Conservation (phyloP, 2,113 vertebrate genomes). For the Poecilia latipinna region DNA sequence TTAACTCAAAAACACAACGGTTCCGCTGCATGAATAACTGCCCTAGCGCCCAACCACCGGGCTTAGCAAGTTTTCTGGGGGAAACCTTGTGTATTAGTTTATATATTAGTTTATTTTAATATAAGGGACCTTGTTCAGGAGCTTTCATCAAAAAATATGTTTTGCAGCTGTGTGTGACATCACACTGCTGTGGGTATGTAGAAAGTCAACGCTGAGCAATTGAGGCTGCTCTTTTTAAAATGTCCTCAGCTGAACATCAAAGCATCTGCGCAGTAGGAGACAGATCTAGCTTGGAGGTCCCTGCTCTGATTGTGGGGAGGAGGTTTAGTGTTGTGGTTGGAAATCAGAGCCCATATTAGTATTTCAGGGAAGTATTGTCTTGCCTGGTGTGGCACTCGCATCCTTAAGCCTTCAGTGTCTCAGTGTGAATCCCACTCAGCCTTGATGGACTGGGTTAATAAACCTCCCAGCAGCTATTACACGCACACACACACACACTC, state of each 20-base stretch:
- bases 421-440: slow-evolving; percentile 77
- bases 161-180: too few relatives aligned
- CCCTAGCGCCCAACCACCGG: too few relatives aligned
- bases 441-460: slow-evolving; percentile 83
- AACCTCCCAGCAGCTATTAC: slow-evolving; percentile 72
- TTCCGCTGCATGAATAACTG: too few relatives aligned
- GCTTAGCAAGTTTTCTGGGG: too few relatives aligned
- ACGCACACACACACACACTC: slow-evolving; percentile 44
- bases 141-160: too few relatives aligned
- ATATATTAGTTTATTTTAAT: too few relatives aligned
- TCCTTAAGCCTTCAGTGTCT: slow-evolving; percentile 80
- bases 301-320: slow-evolving; percentile 18
- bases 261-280: slow-evolving; percentile 44
- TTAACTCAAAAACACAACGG: too few relatives aligned
- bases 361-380: slow-evolving; percentile 74
- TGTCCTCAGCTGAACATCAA: slow-evolving; percentile 39
- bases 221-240: slow-evolving; percentile 11
- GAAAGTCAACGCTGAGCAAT: slow-evolving; percentile 4
- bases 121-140: too few relatives aligned
- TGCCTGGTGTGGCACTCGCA: slow-evolving; percentile 77
- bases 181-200: too few relatives aligned
- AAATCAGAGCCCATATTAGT: slow-evolving; percentile 80
- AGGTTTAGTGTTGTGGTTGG: slow-evolving; percentile 62
- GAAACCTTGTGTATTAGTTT: too few relatives aligned
- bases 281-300: slow-evolving; percentile 36